Base-by-base conservation (phyloP, 2,888 invertebrate genomes). In the Callinectes sapidus region DNA sequence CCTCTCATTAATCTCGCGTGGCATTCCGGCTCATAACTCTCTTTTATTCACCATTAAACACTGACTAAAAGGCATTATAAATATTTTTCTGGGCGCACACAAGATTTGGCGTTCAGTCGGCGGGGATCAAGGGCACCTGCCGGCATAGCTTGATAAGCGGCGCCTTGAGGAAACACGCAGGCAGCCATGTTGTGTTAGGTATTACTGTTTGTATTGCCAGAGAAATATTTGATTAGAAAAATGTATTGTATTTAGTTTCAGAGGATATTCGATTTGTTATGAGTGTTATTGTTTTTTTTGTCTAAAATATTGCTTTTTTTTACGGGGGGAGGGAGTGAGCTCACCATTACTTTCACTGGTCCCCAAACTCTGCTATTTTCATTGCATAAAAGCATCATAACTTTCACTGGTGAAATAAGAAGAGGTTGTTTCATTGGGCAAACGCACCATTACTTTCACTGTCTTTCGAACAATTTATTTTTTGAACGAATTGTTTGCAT, bases 1-100 rank as follows among this genome's bases (percentile, higher is more conserved):
- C 81, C 71, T 28, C 71, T 35, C 35, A 81, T 77, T 77, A 77
- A 77, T 77, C 77, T 77, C 32, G 77, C 77, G 77, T 77, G 77
- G 77, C 77, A 77, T 16, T 81, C 81, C 32, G 14, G 14, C 32
- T 81, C 35, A 81, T 81, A 81, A 81, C 35, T 81, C 81, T 28
- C 81, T 81, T 81, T 81, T 81, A 81, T 35, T 81, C 35, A 35
- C 16, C 35, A 81, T 81, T 81, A 81, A 81, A 81, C 35, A 81
- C 81, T 3, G 23, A 32, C 32, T 32, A 81, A 35, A 35, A 2
- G 35, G 35, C 28, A n/a, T 14, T 81, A n/a, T 35, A 81, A 81
- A 81, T 81, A 81, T 32, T 81, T 35, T 2, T 16, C 5, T 35
- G 16, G 2, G 14, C 10, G 81, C 16, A 35, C 35, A 32, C 81